Evolutionary conservation across 2,888 invertebrate species (phyloP).

Genomic region (Tetheella fluctuosa): DNA sequence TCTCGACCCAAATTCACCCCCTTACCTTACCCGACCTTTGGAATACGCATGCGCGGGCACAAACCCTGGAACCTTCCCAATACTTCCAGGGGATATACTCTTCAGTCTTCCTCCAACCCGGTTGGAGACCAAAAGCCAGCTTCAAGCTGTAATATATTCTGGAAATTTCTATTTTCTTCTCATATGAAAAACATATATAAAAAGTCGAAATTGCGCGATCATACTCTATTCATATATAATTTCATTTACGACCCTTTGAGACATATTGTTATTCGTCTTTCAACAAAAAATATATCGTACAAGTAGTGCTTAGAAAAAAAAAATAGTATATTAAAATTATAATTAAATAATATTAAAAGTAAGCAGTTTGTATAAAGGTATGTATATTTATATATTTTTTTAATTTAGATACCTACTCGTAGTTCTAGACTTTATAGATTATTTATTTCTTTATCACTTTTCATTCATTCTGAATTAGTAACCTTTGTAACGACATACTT

Average conservation of each 20-base stretch:
- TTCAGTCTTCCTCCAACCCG: constrained; percentile 56
- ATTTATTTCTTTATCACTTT: constrained; percentile 22
- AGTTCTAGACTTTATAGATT: constrained; percentile 25
- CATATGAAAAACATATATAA: constrained; percentile 76
- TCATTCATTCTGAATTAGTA: constrained; percentile 19
- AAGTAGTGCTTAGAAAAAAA: constrained; percentile 61
- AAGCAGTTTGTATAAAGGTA: constrained; percentile 32
- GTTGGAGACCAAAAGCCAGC: constrained; percentile 36
- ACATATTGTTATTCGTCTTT: constrained; percentile 73
- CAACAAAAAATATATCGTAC: constrained; percentile 78
- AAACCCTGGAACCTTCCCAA: constrained; percentile 39
- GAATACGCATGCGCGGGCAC: constrained; percentile 62
- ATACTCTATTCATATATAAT: constrained; percentile 46
- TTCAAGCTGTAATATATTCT: constrained; percentile 31
- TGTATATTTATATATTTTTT: constrained; percentile 29
- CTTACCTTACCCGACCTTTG: constrained; percentile 63
- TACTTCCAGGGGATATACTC: constrained; percentile 29
- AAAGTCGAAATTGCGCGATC: constrained; percentile 48
- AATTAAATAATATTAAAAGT: background rate
- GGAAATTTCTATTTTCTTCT: constrained; percentile 34
- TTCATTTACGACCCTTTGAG: constrained; percentile 63
- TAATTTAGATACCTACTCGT: constrained; percentile 22
- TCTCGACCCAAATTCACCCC: constrained; percentile 40
- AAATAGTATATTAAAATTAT: background rate
- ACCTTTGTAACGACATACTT: background rate